Evolutionary conservation across 2,888 invertebrate genomes (phyloP).

Genomic region (Lycocerus yunnanus): DNA sequence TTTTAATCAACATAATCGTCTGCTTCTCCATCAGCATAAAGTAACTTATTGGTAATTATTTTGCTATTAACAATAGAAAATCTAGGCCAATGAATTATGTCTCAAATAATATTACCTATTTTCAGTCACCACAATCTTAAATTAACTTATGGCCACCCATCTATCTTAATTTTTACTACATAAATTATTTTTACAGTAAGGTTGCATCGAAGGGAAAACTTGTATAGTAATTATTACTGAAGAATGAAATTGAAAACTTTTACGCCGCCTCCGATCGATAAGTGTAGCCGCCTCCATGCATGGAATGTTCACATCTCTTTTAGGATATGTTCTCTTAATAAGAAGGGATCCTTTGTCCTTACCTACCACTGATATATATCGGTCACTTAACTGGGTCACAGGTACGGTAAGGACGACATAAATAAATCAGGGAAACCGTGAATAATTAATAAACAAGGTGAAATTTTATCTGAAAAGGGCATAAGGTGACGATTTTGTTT

Average conservation of each 20-base stretch:
- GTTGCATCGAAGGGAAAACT: not conserved
- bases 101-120: too few relatives aligned
- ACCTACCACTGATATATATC: slow-evolving; percentile 52
- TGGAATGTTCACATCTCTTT: slow-evolving; percentile 16
- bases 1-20: not conserved
- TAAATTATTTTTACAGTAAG: not conserved
- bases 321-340: slow-evolving; percentile 22
- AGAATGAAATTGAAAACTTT: not conserved
- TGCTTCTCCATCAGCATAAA: not conserved
- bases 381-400: slow-evolving; percentile 20
- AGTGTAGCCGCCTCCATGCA: slow-evolving; percentile 9
- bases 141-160: not conserved
- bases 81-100: not conserved
- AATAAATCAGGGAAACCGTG: not conserved
- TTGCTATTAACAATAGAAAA: not conserved
- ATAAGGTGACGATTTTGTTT: slow-evolving; percentile 1
- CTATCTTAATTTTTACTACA: not conserved
- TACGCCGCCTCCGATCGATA: slow-evolving; percentile 27
- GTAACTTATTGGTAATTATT: not conserved
- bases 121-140: too few relatives aligned
- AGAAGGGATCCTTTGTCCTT: slow-evolving; percentile 46
- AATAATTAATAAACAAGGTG: not conserved
- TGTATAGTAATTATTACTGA: too few relatives aligned
- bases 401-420: slow-evolving; percentile 16
- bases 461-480: not conserved